Percentiles rank a stretch among this genome's conserved stretches.
Conservation (phyloP, 2,888 invertebrate genomes). For the Dryobota labecula region DNA sequence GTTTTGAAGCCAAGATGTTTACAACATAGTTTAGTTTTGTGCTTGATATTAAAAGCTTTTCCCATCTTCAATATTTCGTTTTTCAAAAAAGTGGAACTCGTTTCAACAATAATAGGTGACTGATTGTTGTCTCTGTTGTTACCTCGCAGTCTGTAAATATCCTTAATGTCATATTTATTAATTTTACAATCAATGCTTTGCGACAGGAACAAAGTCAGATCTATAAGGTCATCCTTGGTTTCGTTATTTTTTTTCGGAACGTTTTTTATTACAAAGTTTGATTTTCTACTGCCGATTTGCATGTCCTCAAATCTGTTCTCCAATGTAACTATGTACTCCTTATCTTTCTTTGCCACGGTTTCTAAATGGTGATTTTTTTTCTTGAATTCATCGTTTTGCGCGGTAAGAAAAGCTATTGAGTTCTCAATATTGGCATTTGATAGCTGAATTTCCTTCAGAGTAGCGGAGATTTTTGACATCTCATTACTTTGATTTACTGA, state of each 20-base stretch:
- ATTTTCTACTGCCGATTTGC: too few species aligned
- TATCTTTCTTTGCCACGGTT: too few species aligned
- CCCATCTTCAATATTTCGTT: constrained; percentile 9
- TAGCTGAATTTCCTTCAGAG: constrained; percentile 7
- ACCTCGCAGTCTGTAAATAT: too few species aligned
- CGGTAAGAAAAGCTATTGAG: constrained; percentile 6
- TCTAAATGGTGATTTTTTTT: too few species aligned
- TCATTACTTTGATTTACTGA: not conserved
- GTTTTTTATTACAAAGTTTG: too few species aligned
- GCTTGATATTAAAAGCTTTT: not conserved
- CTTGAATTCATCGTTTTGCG: not conserved
- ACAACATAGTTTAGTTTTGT: not conserved
- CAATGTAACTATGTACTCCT: too few species aligned
- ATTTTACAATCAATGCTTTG: too few species aligned
- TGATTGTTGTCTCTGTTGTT: not conserved
- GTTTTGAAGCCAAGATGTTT: constrained; percentile 6
- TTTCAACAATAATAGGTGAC: constrained; percentile 13
- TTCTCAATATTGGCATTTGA: constrained; percentile 3
- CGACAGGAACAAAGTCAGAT: too few species aligned
- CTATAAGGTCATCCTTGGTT: too few species aligned
- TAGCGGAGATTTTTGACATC: constrained; percentile 1
- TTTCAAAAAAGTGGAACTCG: constrained; percentile 5
- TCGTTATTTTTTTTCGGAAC: too few species aligned
- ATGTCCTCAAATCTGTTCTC: too few species aligned
- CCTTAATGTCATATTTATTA: too few species aligned